Conservation (phyloP, 2,888 invertebrate species). For the Rhaphigaster nebulosa region DNA sequence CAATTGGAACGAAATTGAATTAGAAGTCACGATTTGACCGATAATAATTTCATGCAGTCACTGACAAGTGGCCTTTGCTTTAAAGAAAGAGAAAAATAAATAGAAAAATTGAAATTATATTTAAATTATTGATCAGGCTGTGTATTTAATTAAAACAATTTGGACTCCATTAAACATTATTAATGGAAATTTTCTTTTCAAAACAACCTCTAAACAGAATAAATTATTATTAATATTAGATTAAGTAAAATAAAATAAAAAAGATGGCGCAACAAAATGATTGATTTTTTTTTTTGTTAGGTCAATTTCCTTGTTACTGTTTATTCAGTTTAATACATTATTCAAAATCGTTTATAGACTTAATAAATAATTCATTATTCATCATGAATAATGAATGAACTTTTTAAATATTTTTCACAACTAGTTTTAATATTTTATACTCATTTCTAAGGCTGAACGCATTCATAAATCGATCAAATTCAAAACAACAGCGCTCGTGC, state of each 20-base stretch:
- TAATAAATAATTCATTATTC: background rate
- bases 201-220: background rate
- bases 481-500: too few species aligned
- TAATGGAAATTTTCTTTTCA: too few species aligned
- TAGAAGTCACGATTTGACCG: too few species aligned
- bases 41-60: too few species aligned
- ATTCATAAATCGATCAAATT: too few species aligned
- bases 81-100: too few species aligned
- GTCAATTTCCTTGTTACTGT: background rate
- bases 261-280: background rate
- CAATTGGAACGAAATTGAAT: too few species aligned
- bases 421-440: background rate
- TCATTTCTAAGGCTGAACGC: background rate
- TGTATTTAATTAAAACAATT: too few species aligned
- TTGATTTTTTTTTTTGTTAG: background rate
- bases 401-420: background rate
- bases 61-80: too few species aligned
- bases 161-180: too few species aligned
- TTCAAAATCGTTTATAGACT: background rate
- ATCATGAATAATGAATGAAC: background rate
- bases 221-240: background rate
- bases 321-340: background rate
- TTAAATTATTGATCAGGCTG: too few species aligned
- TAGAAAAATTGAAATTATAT: too few species aligned
- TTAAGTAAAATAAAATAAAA: background rate